A percentile compares a stretch with the other conserved stretches of the same genome.
Evolutionary conservation across 2,888 invertebrate genomes (phyloP).

Genomic region (Drosophila prolongata): DNA sequence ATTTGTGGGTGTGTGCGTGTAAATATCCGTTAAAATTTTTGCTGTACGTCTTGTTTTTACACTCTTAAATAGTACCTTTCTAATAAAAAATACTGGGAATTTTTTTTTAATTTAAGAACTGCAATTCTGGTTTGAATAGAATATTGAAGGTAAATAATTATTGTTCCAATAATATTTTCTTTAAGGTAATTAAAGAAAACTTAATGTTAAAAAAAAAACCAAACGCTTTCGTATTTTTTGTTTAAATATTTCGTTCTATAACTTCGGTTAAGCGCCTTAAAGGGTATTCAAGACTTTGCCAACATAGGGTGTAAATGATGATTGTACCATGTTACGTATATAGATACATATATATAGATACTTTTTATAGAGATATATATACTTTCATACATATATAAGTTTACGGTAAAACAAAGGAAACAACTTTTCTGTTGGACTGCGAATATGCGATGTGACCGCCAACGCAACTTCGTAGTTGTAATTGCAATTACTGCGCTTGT

Average conservation of each 20-base stretch:
- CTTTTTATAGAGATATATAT: slow-evolving; percentile 1
- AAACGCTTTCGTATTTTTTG: no score
- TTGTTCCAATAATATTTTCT: no score
- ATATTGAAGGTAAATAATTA: no score
- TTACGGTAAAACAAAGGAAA: slow-evolving; percentile 59
- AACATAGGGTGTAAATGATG: background rate
- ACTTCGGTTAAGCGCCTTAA: background rate
- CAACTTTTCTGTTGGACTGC: slow-evolving; percentile 52
- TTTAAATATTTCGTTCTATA: no score
- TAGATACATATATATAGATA: slow-evolving; percentile 3
- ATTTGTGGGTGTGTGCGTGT: slow-evolving; percentile 17
- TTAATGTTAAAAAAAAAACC: no score
- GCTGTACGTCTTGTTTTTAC: background rate
- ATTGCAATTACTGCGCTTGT: slow-evolving; percentile 33
- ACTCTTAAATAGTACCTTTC: background rate
- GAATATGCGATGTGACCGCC: slow-evolving; percentile 52
- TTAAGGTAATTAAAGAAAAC: no score
- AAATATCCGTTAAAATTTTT: slow-evolving; percentile 26
- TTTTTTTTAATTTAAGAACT: no score
- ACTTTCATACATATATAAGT: background rate
- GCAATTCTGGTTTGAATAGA: no score
- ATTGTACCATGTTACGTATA: slow-evolving; percentile 1
- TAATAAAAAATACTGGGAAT: background rate
- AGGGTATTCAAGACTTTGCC: background rate
- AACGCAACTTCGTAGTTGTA: slow-evolving; percentile 49